These are phyloP conservation scores for Cherax quadricarinatus DNA, from an alignment of 1,140 invertebrate species.

Conservation along the genomic window DNA sequence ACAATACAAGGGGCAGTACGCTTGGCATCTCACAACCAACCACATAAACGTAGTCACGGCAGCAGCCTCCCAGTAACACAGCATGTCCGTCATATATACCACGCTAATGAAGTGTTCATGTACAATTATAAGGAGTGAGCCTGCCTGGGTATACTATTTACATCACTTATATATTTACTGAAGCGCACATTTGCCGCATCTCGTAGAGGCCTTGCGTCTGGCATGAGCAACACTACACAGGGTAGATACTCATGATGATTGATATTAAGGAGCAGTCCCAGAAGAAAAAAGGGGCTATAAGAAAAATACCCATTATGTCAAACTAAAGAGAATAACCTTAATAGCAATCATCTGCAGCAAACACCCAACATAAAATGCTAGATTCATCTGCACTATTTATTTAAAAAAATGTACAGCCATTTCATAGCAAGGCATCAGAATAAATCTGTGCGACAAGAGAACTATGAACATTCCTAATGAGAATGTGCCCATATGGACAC, in stretches of 20 bases:
- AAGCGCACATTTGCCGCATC: conserved; percentile 64
- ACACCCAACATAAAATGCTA: conserved; percentile 61
- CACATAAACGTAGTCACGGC: conserved; percentile 40
- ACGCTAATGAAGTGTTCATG: conserved; percentile 66
- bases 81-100: conserved; percentile 60
- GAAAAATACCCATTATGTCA: conserved; percentile 10
- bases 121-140: conserved; percentile 67
- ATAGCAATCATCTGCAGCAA: conserved; percentile 50
- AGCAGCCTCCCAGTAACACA: conserved; percentile 48
- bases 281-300: conserved; percentile 1
- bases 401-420: conserved; percentile 66
- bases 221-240: conserved; percentile 61
- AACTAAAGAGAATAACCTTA: conserved; percentile 27
- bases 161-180: conserved; percentile 66
- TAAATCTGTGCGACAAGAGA: conserved; percentile 63
- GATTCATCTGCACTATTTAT: conserved; percentile 60
- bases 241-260: conserved; percentile 39
- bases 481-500: conserved; percentile 56
- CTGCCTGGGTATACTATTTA: conserved; percentile 70
- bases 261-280: conserved; percentile 34
- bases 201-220: conserved; percentile 53
- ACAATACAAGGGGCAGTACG: conserved; percentile 66
- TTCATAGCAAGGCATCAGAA: conserved; percentile 62
- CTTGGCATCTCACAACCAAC: conserved; percentile 65
- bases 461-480: conserved; percentile 69